phyloP scores from a whole-genome alignment of 1,140 invertebrate genomes.

The Ceratina calcarata region DNA sequence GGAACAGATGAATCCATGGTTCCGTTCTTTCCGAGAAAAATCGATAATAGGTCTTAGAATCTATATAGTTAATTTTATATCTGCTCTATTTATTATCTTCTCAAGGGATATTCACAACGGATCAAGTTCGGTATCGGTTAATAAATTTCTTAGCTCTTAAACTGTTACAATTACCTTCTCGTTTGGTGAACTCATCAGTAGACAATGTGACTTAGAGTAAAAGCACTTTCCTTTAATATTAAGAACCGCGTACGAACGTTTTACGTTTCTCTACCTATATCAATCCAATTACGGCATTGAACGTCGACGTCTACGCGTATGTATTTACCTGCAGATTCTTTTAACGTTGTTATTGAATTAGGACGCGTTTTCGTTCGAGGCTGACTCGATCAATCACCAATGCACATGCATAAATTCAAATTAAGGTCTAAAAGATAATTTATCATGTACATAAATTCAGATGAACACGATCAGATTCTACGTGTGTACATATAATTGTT shows the following conservation, averaged over 20 bases:
- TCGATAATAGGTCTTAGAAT: constrained; percentile 68
- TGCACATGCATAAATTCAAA: constrained; percentile 33
- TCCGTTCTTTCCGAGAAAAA: constrained; percentile 48
- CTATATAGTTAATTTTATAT: constrained; percentile 77
- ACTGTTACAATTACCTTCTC: no score
- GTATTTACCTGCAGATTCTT: constrained; percentile 16
- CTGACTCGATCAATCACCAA: constrained; percentile 7
- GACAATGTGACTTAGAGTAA: background rate
- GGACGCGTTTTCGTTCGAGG: constrained; percentile 10
- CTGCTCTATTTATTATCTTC: constrained; percentile 74
- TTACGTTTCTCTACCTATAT: constrained; percentile 15
- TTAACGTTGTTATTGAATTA: background rate
- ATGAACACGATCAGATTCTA: constrained; percentile 10
- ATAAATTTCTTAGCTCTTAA: no score
- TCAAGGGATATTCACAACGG: constrained; percentile 55
- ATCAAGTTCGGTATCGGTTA: constrained; percentile 32
- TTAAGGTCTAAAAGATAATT: constrained; percentile 11
- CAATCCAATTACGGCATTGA: background rate
- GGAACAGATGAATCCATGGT: constrained; percentile 44
- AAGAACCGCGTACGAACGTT: background rate
- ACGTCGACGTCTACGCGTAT: background rate
- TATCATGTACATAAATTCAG: constrained; percentile 33
- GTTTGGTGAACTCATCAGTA: no score
- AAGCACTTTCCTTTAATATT: background rate
- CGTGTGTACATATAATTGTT: constrained; percentile 40